Evolutionary conservation across 1,140 invertebrate genomes (phyloP).

Genomic region (Akabosia matsudoensis): DNA sequence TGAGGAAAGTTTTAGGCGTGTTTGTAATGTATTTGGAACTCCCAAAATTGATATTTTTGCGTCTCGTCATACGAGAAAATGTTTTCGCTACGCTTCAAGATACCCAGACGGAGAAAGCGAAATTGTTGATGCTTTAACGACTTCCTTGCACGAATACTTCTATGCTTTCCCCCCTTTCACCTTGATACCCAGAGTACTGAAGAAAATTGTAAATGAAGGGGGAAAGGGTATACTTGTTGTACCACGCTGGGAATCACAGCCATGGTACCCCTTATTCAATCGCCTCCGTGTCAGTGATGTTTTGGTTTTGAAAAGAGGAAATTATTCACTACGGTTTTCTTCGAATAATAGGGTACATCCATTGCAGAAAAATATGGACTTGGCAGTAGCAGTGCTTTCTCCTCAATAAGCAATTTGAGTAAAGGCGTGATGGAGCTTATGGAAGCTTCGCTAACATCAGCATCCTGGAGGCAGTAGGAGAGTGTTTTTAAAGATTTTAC

Average conservation of each 20-base stretch:
- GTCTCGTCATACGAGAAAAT: neutral
- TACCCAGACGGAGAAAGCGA: neutral
- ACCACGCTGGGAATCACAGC: slow-evolving; percentile 11
- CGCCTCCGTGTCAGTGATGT: neutral
- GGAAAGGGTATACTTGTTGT: neutral
- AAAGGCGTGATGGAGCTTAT: neutral
- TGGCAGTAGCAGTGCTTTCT: neutral
- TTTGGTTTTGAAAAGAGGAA: neutral
- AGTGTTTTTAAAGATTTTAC: neutral
- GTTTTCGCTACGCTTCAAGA: neutral
- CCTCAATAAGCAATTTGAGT: neutral
- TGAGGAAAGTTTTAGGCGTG: neutral
- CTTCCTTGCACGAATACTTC: neutral
- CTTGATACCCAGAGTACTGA: slow-evolving; percentile 15
- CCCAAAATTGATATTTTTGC: slow-evolving; percentile 19
- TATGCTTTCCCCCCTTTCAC: slow-evolving; percentile 30
- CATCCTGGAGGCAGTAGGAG: neutral
- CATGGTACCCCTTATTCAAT: slow-evolving; percentile 23
- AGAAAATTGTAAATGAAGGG: slow-evolving; percentile 19
- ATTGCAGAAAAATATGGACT: neutral
- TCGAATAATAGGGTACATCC: neutral
- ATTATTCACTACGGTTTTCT: neutral
- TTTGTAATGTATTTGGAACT: neutral
- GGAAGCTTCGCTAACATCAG: neutral
- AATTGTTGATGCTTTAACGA: neutral